Conservation (phyloP, 2,113 vertebrate species). For the Gnathonemus longibarbis region DNA sequence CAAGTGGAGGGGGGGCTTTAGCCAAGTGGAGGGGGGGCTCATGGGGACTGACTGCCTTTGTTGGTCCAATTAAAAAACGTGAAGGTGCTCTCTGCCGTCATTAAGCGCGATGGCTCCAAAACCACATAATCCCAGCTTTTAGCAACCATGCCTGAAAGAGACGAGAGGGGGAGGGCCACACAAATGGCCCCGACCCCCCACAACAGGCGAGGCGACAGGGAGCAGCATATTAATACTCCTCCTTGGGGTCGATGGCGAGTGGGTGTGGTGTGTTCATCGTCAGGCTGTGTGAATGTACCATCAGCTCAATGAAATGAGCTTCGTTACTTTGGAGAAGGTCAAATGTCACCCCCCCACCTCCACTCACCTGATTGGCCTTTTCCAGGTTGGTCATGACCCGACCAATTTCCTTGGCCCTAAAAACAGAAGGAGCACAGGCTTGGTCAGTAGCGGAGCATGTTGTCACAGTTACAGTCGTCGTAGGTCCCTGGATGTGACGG, state of each 20-base stretch:
- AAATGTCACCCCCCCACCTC: conserved; percentile 55
- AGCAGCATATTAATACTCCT: background rate
- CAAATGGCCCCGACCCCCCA: background rate
- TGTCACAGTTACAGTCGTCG: background rate
- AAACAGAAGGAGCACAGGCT: conserved; percentile 31
- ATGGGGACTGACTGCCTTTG: background rate
- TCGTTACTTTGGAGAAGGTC: background rate
- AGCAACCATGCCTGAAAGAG: background rate
- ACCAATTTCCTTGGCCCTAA: conserved; percentile 84
- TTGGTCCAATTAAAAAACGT: background rate
- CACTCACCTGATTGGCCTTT: conserved; percentile 90
- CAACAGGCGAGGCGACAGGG: background rate
- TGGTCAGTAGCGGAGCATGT: background rate
- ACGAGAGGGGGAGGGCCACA: background rate
- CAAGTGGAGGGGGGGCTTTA: background rate
- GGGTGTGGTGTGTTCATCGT: background rate
- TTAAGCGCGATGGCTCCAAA: background rate
- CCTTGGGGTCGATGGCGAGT: background rate
- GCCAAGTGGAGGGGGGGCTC: background rate
- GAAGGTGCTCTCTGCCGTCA: background rate
- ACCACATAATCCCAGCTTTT: background rate
- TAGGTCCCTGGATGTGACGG: too few relatives aligned
- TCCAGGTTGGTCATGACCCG: conserved; percentile 87
- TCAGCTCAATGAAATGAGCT: background rate
- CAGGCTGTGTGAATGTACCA: background rate